phyloP scores from a whole-genome alignment of 2,888 invertebrate species.

The Deilephila porcellus region DNA sequence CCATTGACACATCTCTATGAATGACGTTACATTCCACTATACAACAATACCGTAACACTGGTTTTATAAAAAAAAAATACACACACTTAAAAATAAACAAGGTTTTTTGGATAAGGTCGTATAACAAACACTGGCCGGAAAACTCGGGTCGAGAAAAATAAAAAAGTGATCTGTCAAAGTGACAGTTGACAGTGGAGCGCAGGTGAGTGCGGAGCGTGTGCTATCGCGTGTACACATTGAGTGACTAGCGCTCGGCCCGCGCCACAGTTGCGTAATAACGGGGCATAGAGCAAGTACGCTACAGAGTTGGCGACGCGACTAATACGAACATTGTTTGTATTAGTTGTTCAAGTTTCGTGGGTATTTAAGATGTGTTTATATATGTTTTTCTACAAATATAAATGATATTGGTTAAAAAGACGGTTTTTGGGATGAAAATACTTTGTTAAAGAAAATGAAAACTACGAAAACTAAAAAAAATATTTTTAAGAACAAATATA shows the following conservation, averaged over 20 bases:
- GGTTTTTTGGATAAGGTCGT: neutral
- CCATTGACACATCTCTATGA: constrained; percentile 80
- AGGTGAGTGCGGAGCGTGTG: constrained; percentile 42
- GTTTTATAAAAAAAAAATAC: neutral
- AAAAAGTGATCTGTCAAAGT: constrained; percentile 33
- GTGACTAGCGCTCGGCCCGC: constrained; percentile 70
- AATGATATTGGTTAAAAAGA: neutral
- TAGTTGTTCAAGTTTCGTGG: neutral
- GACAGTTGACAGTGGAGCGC: constrained; percentile 22
- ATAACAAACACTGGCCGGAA: constrained; percentile 9
- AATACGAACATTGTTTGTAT: constrained; percentile 32
- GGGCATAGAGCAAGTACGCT: constrained; percentile 76
- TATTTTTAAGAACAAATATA: too few relatives aligned
- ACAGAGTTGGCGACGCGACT: constrained; percentile 54
- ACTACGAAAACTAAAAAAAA: neutral
- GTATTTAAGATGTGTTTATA: neutral
- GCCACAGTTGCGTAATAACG: constrained; percentile 80
- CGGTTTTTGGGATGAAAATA: too few relatives aligned
- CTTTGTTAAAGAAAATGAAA: neutral
- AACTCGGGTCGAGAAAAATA: neutral
- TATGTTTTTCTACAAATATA: neutral
- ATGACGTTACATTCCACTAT: constrained; percentile 48
- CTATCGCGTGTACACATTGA: constrained; percentile 67
- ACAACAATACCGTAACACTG: neutral
- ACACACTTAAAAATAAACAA: neutral